These are phyloP conservation scores for Crotalus helleri DNA, from an alignment of 2,113 vertebrate genomes.

Conservation along the genomic window DNA sequence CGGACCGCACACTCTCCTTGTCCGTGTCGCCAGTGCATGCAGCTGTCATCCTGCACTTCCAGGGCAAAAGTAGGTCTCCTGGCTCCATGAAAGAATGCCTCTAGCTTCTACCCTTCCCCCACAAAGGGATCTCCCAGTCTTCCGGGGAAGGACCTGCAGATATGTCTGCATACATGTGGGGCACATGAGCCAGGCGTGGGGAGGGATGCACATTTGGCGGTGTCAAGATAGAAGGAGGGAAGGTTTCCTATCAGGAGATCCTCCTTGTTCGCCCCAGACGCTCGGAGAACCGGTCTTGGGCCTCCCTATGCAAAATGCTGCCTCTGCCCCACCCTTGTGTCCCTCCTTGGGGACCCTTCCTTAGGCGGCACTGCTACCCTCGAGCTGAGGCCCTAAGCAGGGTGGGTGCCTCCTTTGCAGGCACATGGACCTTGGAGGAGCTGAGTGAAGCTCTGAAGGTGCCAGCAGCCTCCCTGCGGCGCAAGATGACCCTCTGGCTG, in stretches of 20 bases:
- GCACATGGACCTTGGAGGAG: slow-evolving; percentile 85
- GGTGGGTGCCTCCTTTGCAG: slow-evolving; percentile 57
- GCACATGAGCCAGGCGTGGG: not conserved
- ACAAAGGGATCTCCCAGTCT: not conserved
- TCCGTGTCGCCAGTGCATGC: slow-evolving; percentile 91
- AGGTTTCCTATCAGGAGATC: not conserved
- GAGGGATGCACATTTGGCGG: not conserved
- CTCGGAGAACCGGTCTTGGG: not conserved
- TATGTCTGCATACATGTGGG: not conserved
- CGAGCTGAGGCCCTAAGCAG: not conserved
- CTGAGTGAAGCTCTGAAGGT: slow-evolving; percentile 85
- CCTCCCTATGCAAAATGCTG: not conserved
- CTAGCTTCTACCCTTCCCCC: rapidly evolving
- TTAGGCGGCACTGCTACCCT: not conserved
- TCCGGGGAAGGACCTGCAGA: not conserved
- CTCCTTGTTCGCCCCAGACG: not conserved
- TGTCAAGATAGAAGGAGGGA: not conserved
- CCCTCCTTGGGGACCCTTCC: not conserved
- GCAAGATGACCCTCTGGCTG: slow-evolving; percentile 91
- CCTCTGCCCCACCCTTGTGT: not conserved
- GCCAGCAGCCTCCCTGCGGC: slow-evolving; percentile 81
- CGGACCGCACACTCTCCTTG: slow-evolving; percentile 86
- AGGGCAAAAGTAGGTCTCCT: slow-evolving; percentile 79
- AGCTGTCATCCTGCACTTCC: slow-evolving; percentile 92
- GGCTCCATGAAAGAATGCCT: rapidly evolving